phyloP scores from a whole-genome alignment of 2,113 vertebrate species.

The Amia ocellicauda region DNA sequence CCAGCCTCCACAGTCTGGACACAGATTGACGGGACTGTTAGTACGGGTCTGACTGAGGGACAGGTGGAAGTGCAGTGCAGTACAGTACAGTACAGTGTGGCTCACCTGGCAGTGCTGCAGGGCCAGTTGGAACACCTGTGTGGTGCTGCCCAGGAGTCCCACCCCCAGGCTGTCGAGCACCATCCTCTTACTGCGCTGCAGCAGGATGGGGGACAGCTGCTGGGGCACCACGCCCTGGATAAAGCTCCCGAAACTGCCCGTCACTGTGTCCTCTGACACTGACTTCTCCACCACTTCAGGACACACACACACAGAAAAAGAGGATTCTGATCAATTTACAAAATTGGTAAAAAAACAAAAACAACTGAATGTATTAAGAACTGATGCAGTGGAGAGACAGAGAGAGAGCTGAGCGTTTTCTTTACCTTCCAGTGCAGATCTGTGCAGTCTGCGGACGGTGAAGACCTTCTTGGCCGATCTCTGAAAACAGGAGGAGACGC shows the following conservation, averaged over 20 bases:
- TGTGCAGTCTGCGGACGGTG: slow-evolving; percentile 52
- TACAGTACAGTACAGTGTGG: too few species aligned
- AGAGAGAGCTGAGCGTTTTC: not conserved
- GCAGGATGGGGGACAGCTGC: slow-evolving; percentile 60
- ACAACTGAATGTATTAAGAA: not conserved
- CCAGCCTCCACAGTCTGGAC: not conserved
- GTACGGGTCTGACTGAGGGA: too few species aligned
- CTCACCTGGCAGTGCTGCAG: slow-evolving; percentile 79
- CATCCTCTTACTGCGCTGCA: slow-evolving; percentile 83
- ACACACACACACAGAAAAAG: too few species aligned
- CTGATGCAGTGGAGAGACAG: not conserved
- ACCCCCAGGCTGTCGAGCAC: slow-evolving; percentile 84
- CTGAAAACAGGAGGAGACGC: too few species aligned
- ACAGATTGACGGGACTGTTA: too few species aligned
- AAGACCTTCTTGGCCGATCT: slow-evolving; percentile 43
- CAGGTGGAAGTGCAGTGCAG: too few species aligned
- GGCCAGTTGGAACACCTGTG: slow-evolving; percentile 67
- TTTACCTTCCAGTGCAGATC: slow-evolving; percentile 66
- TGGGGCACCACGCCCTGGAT: slow-evolving; percentile 62
- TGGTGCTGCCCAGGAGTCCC: slow-evolving; percentile 79
- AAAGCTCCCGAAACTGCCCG: slow-evolving; percentile 76
- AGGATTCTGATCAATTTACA: too few species aligned
- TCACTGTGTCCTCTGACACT: slow-evolving; percentile 65
- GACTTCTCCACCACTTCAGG: slow-evolving; percentile 56
- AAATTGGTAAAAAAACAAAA: not conserved